phyloP scores from a whole-genome alignment of 2,113 vertebrate genomes.

The Oreotrochilus melanogaster region DNA sequence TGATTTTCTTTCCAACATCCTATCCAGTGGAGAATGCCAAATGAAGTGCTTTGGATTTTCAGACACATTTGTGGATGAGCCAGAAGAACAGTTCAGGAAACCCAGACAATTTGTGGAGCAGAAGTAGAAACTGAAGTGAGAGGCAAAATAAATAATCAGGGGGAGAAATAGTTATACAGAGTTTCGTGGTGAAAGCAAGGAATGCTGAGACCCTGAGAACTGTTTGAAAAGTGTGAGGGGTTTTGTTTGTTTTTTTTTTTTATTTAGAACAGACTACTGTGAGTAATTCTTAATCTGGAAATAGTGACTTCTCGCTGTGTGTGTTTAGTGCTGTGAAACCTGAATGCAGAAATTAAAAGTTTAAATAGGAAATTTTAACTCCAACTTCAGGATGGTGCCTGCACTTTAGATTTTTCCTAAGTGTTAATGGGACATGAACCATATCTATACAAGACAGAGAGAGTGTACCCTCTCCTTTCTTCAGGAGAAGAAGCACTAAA shows the following conservation, averaged over 20 bases:
- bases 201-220: rapidly evolving
- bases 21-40: neutral
- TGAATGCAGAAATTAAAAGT: neutral
- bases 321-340: neutral
- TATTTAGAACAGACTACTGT: neutral
- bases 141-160: neutral
- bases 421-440: neutral
- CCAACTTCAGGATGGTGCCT: neutral
- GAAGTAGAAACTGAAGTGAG: neutral
- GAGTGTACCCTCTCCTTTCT: neutral
- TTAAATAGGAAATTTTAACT: neutral
- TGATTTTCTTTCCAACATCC: neutral
- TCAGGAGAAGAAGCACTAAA: neutral
- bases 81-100: neutral
- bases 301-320: neutral
- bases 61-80: neutral
- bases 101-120: neutral
- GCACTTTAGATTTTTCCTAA: neutral
- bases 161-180: neutral
- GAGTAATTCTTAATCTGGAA: neutral
- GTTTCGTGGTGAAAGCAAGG: neutral
- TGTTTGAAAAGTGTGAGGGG: neutral
- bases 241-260: neutral
- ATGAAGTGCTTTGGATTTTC: neutral
- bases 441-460: neutral